Evolutionary conservation across 2,113 vertebrate species (phyloP).

Genomic region (Scomber japonicus): DNA sequence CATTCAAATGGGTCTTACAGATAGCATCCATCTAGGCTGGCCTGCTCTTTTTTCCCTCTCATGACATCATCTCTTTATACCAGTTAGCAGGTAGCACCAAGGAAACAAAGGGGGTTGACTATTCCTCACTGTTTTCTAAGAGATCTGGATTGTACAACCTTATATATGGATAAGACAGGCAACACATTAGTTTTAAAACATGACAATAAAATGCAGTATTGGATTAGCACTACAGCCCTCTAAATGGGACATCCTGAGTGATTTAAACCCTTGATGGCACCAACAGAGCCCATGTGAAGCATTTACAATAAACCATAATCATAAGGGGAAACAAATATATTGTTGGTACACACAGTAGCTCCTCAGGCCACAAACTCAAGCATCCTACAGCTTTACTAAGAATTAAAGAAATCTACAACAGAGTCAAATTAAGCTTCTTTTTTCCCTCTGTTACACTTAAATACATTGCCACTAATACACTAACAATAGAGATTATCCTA

Average conservation of each 20-base stretch:
- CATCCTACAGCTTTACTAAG: not conserved
- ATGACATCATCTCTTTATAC: constrained; percentile 65
- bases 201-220: not conserved
- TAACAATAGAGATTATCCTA: constrained; percentile 69
- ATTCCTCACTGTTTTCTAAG: not conserved
- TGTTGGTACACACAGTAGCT: not conserved
- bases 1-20: constrained; percentile 61
- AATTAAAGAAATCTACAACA: too few species aligned
- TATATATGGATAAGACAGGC: not conserved
- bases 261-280: not conserved
- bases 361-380: not conserved
- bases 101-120: not conserved
- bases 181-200: not conserved
- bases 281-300: not conserved
- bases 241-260: not conserved
- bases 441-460: not conserved
- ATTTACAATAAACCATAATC: not conserved
- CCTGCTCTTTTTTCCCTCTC: constrained; percentile 33
- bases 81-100: not conserved
- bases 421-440: too few species aligned
- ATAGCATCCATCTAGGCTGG: constrained; percentile 33
- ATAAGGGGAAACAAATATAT: not conserved
- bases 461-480: not conserved
- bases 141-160: not conserved
- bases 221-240: not conserved